A percentile compares a stretch with the other conserved stretches of the same genome.
phyloP scores from a whole-genome alignment of 2,888 invertebrate species.

The Chrysopilus asiliformis region DNA sequence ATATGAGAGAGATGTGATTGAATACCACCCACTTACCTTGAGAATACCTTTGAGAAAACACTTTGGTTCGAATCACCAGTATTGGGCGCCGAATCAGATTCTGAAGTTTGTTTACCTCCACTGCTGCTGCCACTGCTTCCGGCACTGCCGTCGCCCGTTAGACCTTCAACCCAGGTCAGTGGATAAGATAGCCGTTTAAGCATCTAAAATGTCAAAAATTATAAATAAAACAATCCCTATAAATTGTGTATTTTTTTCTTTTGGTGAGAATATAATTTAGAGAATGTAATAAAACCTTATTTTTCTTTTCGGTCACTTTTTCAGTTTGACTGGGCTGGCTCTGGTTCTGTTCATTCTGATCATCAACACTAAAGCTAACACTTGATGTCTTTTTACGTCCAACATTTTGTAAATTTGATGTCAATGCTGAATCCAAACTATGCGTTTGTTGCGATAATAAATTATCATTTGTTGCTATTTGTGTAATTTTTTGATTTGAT shows the following conservation, averaged over 20 bases:
- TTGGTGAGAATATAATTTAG: no score
- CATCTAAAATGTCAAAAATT: constrained; percentile 62
- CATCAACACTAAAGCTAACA: constrained; percentile 58
- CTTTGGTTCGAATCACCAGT: constrained; percentile 48
- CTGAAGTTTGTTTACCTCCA: constrained; percentile 28
- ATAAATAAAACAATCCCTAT: no score
- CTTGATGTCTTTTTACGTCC: constrained; percentile 56
- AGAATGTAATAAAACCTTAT: constrained; percentile 12
- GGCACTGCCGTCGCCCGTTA: constrained; percentile 64
- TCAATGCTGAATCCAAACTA: constrained; percentile 27
- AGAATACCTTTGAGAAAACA: constrained; percentile 83
- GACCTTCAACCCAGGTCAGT: constrained; percentile 80
- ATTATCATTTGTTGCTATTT: constrained; percentile 12
- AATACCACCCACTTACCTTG: constrained; percentile 59
- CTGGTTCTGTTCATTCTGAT: constrained; percentile 32
- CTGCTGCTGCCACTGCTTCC: no score
- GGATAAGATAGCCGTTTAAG: constrained; percentile 84
- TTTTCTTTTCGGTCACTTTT: constrained; percentile 12
- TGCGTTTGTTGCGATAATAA: constrained; percentile 31
- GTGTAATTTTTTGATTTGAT: no score
- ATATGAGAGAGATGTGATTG: neutral
- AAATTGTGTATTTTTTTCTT: neutral
- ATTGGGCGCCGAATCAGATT: constrained; percentile 35
- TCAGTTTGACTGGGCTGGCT: constrained; percentile 7
- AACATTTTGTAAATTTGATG: no score